Evolutionary conservation across 2,888 invertebrate genomes (phyloP).

Genomic region (Miltochrista miniata): DNA sequence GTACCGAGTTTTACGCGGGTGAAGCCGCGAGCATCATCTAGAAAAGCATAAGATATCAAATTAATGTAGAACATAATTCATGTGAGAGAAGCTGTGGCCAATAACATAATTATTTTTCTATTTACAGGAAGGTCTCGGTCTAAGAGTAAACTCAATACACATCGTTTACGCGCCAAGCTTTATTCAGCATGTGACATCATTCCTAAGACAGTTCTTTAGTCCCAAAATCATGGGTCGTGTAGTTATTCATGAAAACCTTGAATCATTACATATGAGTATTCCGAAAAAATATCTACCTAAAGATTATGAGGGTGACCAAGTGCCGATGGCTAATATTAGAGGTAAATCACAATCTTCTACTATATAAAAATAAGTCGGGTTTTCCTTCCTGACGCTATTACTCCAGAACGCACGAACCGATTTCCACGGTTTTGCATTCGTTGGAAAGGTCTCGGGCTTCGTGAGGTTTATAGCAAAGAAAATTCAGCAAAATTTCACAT

Average conservation of each 20-base stretch:
- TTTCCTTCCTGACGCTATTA: too few relatives aligned
- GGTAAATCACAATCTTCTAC: constrained; percentile 45
- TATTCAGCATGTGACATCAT: constrained; percentile 52
- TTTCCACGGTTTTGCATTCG: too few relatives aligned
- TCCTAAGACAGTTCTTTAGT: constrained; percentile 66
- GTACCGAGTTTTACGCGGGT: too few relatives aligned
- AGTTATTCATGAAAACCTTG: constrained; percentile 51
- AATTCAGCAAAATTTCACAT: too few relatives aligned
- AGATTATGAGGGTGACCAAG: constrained; percentile 65
- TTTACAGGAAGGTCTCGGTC: constrained; percentile 75
- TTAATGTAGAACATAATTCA: background rate
- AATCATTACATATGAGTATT: constrained; percentile 54
- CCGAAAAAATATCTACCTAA: constrained; percentile 61
- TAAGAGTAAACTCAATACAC: constrained; percentile 67
- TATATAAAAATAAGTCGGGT: too few relatives aligned
- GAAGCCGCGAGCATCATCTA: too few relatives aligned
- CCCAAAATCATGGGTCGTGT: constrained; percentile 69
- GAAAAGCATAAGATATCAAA: background rate
- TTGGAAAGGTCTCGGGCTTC: too few relatives aligned
- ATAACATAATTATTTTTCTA: too few relatives aligned
- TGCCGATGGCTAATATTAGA: constrained; percentile 56
- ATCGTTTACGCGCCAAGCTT: constrained; percentile 65
- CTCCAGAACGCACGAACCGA: too few relatives aligned
- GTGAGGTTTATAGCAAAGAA: too few relatives aligned
- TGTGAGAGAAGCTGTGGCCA: too few relatives aligned